These are phyloP conservation scores for Gobiocypris rarus DNA, from an alignment of 2,113 vertebrate genomes.

Conservation along the genomic window DNA sequence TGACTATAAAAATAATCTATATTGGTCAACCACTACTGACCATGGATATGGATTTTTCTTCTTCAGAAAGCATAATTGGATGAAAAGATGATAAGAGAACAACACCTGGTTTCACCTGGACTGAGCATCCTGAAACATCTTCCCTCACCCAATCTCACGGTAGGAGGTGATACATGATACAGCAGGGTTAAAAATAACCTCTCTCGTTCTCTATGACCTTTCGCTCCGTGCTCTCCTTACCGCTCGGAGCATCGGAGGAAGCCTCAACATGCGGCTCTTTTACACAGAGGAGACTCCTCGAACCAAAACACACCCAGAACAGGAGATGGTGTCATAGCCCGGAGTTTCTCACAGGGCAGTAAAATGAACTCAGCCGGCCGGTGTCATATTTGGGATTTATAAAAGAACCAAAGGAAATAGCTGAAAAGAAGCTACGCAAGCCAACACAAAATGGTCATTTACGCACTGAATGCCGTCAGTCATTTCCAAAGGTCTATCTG, in stretches of 20 bases:
- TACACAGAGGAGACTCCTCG: slow-evolving; percentile 9
- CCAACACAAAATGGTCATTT: neutral
- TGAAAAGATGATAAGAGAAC: neutral
- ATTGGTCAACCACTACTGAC: too few relatives aligned
- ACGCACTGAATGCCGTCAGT: neutral
- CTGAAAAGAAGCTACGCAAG: neutral
- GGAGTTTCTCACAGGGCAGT: slow-evolving; percentile 33
- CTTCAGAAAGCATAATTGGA: neutral
- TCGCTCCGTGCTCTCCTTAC: slow-evolving; percentile 66
- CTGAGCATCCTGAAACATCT: slow-evolving; percentile 63
- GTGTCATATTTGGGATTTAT: neutral
- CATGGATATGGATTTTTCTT: neutral
- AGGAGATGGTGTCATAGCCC: slow-evolving; percentile 8
- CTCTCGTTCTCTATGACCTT: slow-evolving; percentile 54
- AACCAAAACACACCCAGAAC: slow-evolving; percentile 48
- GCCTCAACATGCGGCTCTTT: slow-evolving; percentile 21
- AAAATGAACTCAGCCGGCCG: slow-evolving; percentile 2
- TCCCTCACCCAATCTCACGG: slow-evolving; percentile 62
- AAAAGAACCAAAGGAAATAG: neutral
- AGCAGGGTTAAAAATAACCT: slow-evolving; percentile 74
- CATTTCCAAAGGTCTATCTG: neutral
- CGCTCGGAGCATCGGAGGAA: slow-evolving; percentile 50
- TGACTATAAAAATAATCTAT: too few relatives aligned
- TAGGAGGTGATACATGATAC: slow-evolving; percentile 67
- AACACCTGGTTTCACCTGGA: slow-evolving; percentile 49